Evolutionary conservation across 2,888 invertebrate species (phyloP), one percentile per base, ranked within the genome.

Genomic region (Harpalus rufipes): DNA sequence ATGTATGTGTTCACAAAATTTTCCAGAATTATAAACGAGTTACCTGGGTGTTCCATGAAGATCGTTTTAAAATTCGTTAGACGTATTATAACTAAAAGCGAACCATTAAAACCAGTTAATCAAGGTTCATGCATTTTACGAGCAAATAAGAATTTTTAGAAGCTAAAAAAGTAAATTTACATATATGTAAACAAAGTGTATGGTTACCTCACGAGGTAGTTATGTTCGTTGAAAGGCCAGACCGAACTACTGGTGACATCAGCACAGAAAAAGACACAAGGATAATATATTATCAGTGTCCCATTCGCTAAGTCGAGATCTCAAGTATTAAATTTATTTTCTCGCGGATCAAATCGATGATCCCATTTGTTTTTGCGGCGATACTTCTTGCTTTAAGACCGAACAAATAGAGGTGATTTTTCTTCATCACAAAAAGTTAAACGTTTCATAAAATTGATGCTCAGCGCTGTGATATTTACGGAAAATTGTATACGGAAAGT

Each of bases 231-330:
- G 41, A 44, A 74, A 74, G 72, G 44, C 51, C 44, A 74, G 18
- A 41, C 25, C 58, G 14, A 44, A 82, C 25, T 58, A 56, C 81
- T 68, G 80, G 82, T 82, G 82, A 82, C 82, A 82, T 82, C 82
- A 82, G 82, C 65, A 10, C 18, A 74, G 44, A 74, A 74, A 39
- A 68, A 63, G 63, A 25, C 1, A 12, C 44, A 10, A 74, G 72
- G 39, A 32, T 74, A 14, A 74, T 74, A 16, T 74, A 74, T 74
- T 32, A 32, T 32, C 32, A 32, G 32, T 32, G 10, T 41, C 72
- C 14, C 72, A 8, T 74, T 74, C 72, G 14, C 72, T 39, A 74
- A 74, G 44, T 41, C 68, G 14, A 39, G 41, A 72, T 39, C 39
- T 14, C 12, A 16, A 39, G 41, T 41, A 72, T 39, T 12, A 44